phyloP scores from a whole-genome alignment of 2,113 vertebrate genomes.

The Ictidomys tridecemlineatus region DNA sequence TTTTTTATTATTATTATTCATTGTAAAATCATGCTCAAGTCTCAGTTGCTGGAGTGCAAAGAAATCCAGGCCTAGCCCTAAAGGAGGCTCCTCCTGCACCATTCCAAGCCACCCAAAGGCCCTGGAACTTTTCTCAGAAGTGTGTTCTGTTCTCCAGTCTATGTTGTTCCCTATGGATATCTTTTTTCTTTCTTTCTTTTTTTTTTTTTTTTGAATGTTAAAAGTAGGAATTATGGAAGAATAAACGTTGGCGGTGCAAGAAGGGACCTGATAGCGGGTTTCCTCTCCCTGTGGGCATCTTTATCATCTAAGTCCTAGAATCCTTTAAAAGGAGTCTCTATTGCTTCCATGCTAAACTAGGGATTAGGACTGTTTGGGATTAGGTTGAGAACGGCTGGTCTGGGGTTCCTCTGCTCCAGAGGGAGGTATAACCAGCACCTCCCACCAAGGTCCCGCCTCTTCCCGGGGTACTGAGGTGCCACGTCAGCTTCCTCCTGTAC shows the following conservation, averaged over 20 bases:
- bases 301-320: not conserved
- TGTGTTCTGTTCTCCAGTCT: too few relatives aligned
- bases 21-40: not conserved
- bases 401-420: not conserved
- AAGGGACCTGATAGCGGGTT: too few relatives aligned
- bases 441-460: too few relatives aligned
- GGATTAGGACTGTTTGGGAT: not conserved
- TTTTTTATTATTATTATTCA: not conserved
- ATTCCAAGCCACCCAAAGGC: not conserved
- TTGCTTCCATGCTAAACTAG: not conserved
- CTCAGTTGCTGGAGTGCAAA: not conserved
- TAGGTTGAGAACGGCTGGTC: not conserved
- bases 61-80: not conserved
- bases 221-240: too few relatives aligned
- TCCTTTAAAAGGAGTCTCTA: not conserved
- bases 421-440: not conserved
- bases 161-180: fast-evolving
- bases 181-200: too few relatives aligned
- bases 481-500: not conserved
- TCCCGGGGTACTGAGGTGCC: not conserved
- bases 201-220: too few relatives aligned
- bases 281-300: too few relatives aligned
- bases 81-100: not conserved
- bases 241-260: too few relatives aligned
- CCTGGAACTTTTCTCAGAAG: not conserved